Evolutionary conservation across 2,113 vertebrate species (phyloP), one percentile per base, ranked within the genome.

Genomic region (Apaloderma vittatum): DNA sequence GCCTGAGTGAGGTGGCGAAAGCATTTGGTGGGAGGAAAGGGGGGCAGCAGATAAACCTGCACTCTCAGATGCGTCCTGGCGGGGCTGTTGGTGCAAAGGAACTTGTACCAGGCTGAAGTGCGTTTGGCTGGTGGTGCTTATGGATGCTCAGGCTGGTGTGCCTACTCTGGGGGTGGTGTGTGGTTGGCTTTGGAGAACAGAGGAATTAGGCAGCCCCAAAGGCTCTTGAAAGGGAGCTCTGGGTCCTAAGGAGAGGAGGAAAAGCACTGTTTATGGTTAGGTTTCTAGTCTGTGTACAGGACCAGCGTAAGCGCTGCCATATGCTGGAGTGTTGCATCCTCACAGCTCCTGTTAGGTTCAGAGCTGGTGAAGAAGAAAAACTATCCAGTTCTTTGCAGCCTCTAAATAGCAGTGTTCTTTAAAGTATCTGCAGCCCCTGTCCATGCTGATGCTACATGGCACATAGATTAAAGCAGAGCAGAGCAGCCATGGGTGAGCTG

Each of bases 41-140:
- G 13, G n/a, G 68, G 73, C 48, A 68, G 62, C 23, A 40, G 77
- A 63, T 36, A 80, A 58, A 65, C 8, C 62, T 49, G 13, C 21
- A 21, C 20, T 20, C 36, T 62, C 0, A 4, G 20, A 52, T 0
- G 0, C 16, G 8, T 75, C 30, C 75, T n/a, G 12, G 21, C 24
- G 12, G 21, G n/a, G n/a, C 19, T 57, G 11, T 21, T 0, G 0
- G 4, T 57, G 32, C 32, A 29, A 59, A 77, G n/a, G 30, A 66
- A 4, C 22, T 30, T 10, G 11, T 66, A 32, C 16, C 0, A 0
- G 36, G 48, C 27, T 2, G 5, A 80, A 19, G 7, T n/a, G 16
- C 3, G 5, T 10, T 24, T 73, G 27, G 26, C 24, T 0, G 0
- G 21, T 2, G 16, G 45, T 36, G 8, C 22, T 82, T 20, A 45